These are phyloP conservation scores for Camponotus fellah DNA, from an alignment of 2,888 invertebrate genomes.

Conservation along the genomic window DNA sequence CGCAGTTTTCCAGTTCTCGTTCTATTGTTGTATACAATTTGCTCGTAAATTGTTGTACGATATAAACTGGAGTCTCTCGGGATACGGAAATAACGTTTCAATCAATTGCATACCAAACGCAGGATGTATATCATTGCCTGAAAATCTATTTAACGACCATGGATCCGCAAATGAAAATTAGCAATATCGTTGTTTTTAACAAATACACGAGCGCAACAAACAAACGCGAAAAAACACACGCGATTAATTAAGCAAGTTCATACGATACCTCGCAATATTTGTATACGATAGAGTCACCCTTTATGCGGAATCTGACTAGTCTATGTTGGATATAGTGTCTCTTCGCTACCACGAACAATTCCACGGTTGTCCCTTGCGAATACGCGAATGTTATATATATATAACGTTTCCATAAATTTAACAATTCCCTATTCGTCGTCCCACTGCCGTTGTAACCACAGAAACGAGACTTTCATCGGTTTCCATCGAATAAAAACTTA, in stretches of 20 bases:
- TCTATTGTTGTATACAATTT: constrained; percentile 53
- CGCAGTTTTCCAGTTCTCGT: background rate
- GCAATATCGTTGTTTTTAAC: constrained; percentile 21
- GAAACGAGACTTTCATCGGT: constrained; percentile 53
- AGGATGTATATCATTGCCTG: background rate
- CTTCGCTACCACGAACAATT: constrained; percentile 53
- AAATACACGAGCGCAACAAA: background rate
- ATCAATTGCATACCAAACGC: constrained; percentile 62
- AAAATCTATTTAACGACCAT: constrained; percentile 30
- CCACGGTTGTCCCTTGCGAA: constrained; percentile 29
- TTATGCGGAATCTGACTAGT: constrained; percentile 50
- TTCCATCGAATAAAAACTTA: constrained; percentile 41
- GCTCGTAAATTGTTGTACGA: constrained; percentile 67
- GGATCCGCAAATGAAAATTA: constrained; percentile 31
- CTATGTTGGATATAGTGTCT: constrained; percentile 46
- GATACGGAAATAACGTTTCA: constrained; percentile 63
- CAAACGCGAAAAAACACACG: constrained; percentile 9
- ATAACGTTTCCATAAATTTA: constrained; percentile 52
- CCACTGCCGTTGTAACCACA: constrained; percentile 28
- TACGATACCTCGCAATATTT: background rate
- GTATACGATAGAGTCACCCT: constrained; percentile 27
- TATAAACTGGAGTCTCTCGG: constrained; percentile 53
- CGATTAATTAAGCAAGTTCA: constrained; percentile 27
- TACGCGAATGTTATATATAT: constrained; percentile 30
- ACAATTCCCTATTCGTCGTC: constrained; percentile 47